phyloP scores from a whole-genome alignment of 1,140 invertebrate species.

The Trinorchestia longiramus region DNA sequence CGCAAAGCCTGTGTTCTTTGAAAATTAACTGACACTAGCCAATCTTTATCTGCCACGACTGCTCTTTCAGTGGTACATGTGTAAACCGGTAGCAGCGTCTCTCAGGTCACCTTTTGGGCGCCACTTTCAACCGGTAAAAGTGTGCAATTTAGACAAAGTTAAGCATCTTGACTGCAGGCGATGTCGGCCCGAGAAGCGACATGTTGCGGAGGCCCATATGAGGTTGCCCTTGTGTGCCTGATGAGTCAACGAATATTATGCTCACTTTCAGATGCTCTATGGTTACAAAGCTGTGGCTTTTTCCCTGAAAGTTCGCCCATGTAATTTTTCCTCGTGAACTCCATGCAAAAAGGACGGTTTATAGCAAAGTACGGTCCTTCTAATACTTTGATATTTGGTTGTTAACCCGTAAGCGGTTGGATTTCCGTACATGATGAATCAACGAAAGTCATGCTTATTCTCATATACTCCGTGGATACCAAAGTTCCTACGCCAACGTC shows the following conservation, averaged over 20 bases:
- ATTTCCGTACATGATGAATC: too few relatives aligned
- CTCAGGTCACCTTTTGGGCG: neutral
- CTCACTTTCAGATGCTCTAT: neutral
- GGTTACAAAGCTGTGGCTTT: too few relatives aligned
- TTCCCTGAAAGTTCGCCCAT: too few relatives aligned
- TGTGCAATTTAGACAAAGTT: constrained; percentile 20
- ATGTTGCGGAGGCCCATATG: neutral
- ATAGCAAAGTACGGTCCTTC: too few relatives aligned
- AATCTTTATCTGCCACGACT: neutral
- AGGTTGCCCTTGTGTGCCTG: too few relatives aligned
- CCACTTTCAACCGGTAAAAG: constrained; percentile 17
- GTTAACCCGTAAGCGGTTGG: too few relatives aligned
- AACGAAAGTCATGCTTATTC: too few relatives aligned
- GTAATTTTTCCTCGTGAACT: too few relatives aligned
- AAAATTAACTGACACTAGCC: neutral
- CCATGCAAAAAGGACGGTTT: too few relatives aligned
- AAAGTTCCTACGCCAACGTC: too few relatives aligned
- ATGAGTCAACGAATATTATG: neutral
- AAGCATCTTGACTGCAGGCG: neutral
- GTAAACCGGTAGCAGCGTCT: constrained; percentile 5
- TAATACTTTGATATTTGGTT: too few relatives aligned
- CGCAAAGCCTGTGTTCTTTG: neutral
- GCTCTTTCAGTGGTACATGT: neutral
- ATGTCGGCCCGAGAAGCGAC: neutral
- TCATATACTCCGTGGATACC: too few relatives aligned